Evolutionary conservation across 2,113 vertebrate species (phyloP).

Genomic region (Dasyornis broadbenti): DNA sequence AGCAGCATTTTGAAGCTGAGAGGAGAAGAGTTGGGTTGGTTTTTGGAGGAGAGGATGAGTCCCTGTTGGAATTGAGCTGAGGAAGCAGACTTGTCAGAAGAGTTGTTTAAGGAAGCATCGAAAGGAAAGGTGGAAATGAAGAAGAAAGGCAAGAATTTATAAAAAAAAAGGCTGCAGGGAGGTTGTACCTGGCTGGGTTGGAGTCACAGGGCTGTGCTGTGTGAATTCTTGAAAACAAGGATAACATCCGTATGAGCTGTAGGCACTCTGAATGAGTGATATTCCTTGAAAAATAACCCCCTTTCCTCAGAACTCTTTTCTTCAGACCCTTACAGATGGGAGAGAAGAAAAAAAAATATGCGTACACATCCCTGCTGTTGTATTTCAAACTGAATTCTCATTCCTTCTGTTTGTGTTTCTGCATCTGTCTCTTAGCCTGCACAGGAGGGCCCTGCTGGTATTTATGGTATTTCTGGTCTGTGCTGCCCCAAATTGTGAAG

Average conservation of each 20-base stretch:
- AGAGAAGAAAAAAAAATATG: neutral
- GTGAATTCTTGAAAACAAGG: neutral
- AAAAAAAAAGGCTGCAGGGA: neutral
- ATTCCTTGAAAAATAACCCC: neutral
- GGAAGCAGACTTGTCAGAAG: neutral
- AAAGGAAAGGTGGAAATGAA: neutral
- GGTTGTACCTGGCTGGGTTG: neutral
- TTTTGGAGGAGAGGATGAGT: neutral
- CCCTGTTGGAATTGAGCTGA: neutral
- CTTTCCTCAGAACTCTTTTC: neutral
- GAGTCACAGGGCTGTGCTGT: neutral
- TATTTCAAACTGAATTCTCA: neutral
- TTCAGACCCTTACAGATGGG: neutral
- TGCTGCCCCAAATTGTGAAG: neutral
- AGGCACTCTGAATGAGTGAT: neutral
- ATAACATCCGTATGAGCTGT: neutral
- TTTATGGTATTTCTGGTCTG: neutral
- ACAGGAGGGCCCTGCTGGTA: neutral
- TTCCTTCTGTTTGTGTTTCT: neutral
- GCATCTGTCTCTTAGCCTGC: neutral
- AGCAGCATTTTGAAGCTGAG: neutral
- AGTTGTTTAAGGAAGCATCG: neutral
- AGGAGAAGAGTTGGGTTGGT: neutral
- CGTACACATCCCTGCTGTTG: neutral
- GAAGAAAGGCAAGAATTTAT: neutral